Base-by-base conservation (phyloP, 1,140 invertebrate species). In the Drosophila eugracilis region DNA sequence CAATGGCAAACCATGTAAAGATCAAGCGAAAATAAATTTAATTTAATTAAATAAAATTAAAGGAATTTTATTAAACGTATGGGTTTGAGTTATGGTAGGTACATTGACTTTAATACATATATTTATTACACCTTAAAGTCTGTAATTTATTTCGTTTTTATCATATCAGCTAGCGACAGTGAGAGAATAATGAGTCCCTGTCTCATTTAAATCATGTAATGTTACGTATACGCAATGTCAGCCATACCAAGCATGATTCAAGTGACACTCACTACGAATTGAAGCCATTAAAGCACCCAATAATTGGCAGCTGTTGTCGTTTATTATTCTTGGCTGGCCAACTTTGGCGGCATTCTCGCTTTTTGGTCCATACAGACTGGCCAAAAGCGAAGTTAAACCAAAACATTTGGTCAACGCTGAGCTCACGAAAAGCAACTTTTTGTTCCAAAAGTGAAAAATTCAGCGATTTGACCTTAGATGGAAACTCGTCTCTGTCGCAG, bases 381-480 rank as follows among this genome's bases (percentile, higher is more conserved):
- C 45, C 62, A 53, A 28, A 67, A 52, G 47, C 44, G 37, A 34
- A 57, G 73, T 48, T 73, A 74, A 63, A 67, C 60, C 60, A 39
- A 71, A 75, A 44, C 54, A 59, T 75, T 88, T 88, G 81, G 81
- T 63, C 81, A 88, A 42, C 30, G 52, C 34, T 36, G 78, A 72
- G 50, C 70, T 75, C 58, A 80, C 70, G 66, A 83, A 75, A 78
- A 88, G 53, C 83, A 78, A 75, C 78, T 88, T 88, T 88, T 75
- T 70, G 83, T 63, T 72, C 54, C 65, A 59, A 77, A 57, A 65
- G 48, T 71, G 84, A 88, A 88, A 88, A 88, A 88, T 88, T 62
- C 74, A 59, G 71, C 75, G 60, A 63, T 74, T 72, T 88, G 83
- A 88, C 83, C 83, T 88, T 88, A 88, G 80, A 88, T 86, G 83